A percentile compares a stretch with the other conserved stretches of the same genome.
phyloP scores from a whole-genome alignment of 2,113 vertebrate species.

The human region DNA sequence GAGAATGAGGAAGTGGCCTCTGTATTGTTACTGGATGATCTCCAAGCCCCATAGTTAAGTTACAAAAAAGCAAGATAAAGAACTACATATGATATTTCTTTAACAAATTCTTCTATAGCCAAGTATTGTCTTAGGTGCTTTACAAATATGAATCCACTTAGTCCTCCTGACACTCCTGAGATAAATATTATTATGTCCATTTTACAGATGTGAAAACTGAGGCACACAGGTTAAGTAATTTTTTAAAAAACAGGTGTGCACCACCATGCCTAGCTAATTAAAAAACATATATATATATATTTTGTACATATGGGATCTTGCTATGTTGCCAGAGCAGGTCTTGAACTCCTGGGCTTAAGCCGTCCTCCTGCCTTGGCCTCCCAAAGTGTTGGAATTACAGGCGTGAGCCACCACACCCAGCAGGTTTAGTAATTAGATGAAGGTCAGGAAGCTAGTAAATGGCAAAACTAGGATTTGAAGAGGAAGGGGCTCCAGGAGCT shows the following conservation, averaged over 20 bases:
- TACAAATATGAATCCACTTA: background rate
- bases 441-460: background rate
- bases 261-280: no score
- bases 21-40: background rate
- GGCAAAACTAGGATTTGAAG: background rate
- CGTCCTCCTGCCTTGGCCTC: no score
- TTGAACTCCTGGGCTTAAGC: no score
- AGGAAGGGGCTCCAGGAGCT: background rate
- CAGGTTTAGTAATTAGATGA: background rate
- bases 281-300: no score
- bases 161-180: background rate
- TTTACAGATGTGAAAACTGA: conserved; percentile 20
- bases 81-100: background rate
- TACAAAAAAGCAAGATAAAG: background rate
- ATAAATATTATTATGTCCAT: background rate
- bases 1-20: background rate
- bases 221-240: background rate
- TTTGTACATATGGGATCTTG: no score
- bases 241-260: no score
- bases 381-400: no score
- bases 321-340: no score
- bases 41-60: background rate
- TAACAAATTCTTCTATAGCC: background rate
- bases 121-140: background rate
- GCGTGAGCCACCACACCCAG: no score